Base-by-base conservation (phyloP, 2,888 invertebrate genomes). In the Mantis religiosa region DNA sequence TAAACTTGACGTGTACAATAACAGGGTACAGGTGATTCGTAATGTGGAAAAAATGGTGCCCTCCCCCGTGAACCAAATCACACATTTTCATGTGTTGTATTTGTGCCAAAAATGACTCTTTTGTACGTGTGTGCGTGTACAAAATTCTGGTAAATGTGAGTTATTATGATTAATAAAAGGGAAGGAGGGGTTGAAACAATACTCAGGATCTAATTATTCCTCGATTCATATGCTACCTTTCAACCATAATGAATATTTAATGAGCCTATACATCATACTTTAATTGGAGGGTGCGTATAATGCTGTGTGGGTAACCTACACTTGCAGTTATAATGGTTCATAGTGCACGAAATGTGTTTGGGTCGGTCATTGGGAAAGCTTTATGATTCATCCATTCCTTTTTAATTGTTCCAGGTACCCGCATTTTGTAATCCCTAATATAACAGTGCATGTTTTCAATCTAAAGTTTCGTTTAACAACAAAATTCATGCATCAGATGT, bases 171-270 rank as follows among this genome's bases (percentile, higher is more conserved):
- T 71, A 71, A 71, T 71, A 71, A 3, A 71, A 25, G 54, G 54
- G 54, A 25, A 71, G 54, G 15, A 25, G 54, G 54, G 54, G 54
- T 15, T 71, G 54, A 71, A 20, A 71, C 54, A 71, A 71, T 71
- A 71, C 54, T 71, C 54, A 71, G 54, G 54, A 71, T 71, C 54
- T 71, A 71, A 71, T 71, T 71, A 71, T 71, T 20, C 54, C 54
- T 71, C 54, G 54, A 71, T 71, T 71, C 54, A 71, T 71, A 71
- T 20, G 54, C 54, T 71, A 71, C 54, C 54, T 71, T n/a, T 34
- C 34, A 12, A 84, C 34, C 20, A n/a, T 84, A 84, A 84, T 84
- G 84, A 84, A 84, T 84, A 84, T 84, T 84, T 84, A 84, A 84
- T 84, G 84, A 84, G 41, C 25, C 30, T 8, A 27, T 34, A 34